phyloP scores from a whole-genome alignment of 2,113 vertebrate genomes.

The Beaufortia kweichowensis region DNA sequence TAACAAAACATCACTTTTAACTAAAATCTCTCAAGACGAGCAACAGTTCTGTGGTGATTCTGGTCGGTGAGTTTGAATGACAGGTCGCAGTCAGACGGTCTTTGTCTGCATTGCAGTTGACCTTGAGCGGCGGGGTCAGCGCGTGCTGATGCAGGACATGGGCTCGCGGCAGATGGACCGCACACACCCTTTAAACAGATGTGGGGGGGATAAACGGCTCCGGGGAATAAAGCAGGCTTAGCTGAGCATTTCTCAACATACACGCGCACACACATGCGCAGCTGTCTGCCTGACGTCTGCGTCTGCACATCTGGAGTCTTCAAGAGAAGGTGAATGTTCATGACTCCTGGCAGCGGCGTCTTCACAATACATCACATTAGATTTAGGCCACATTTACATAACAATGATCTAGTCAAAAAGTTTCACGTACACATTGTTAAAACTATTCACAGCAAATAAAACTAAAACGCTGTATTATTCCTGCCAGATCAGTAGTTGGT shows the following conservation, averaged over 20 bases:
- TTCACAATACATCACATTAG: no score
- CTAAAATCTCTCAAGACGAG: no score
- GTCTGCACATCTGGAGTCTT: constrained; percentile 58
- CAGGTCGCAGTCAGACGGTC: constrained; percentile 14
- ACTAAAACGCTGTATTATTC: no score
- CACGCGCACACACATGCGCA: constrained; percentile 40
- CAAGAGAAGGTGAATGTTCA: constrained; percentile 47
- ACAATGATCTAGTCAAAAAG: no score
- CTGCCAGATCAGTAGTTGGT: no score
- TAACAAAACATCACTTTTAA: constrained; percentile 1
- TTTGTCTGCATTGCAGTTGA: constrained; percentile 63
- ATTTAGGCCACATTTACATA: no score
- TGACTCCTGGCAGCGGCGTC: no score
- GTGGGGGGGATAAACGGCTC: constrained; percentile 65
- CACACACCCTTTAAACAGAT: constrained; percentile 67
- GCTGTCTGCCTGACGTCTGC: constrained; percentile 60
- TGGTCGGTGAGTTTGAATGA: constrained; percentile 17
- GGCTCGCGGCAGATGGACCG: constrained; percentile 70
- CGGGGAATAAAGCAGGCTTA: constrained; percentile 61
- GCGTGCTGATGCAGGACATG: constrained; percentile 68
- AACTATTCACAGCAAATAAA: no score
- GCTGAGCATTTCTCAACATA: constrained; percentile 55
- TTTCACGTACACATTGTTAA: no score
- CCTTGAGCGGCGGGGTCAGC: constrained; percentile 70
- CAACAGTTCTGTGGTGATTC: neutral